These are phyloP conservation scores for Herpailurus yagouaroundi DNA, from an alignment of 2,113 vertebrate genomes.

Conservation along the genomic window DNA sequence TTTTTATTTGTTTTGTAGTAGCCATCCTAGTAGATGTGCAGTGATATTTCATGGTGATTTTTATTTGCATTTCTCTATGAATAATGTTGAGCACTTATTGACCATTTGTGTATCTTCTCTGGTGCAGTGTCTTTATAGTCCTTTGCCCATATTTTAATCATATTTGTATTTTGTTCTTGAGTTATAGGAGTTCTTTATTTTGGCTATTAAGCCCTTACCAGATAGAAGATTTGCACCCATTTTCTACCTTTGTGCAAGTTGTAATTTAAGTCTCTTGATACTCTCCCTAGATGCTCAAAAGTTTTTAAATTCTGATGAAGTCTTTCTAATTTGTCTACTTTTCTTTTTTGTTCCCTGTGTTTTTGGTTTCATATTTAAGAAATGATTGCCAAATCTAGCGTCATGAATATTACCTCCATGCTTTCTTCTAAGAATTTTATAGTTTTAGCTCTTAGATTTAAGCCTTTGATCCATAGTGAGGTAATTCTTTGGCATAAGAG, in stretches of 20 bases:
- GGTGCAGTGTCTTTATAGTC: background rate
- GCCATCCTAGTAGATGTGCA: background rate
- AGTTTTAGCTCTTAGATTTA: conserved; percentile 12
- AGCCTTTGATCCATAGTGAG: background rate
- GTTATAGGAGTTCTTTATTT: background rate
- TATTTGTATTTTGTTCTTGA: background rate
- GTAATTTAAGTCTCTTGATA: background rate
- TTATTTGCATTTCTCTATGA: conserved; percentile 16
- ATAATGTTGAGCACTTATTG: background rate
- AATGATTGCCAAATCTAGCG: background rate
- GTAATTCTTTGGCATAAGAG: too few relatives aligned
- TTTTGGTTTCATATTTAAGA: conserved; percentile 9
- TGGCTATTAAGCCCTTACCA: background rate
- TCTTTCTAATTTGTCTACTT: background rate
- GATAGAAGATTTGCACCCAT: background rate
- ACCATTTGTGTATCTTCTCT: background rate
- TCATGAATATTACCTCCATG: conserved; percentile 31
- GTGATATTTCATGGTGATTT: background rate
- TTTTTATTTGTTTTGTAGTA: background rate
- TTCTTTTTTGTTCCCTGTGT: background rate
- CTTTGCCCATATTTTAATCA: background rate
- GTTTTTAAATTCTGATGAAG: conserved; percentile 1
- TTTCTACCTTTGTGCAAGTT: background rate
- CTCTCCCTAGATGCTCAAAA: background rate
- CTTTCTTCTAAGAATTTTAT: background rate